Percentiles rank a stretch among this genome's conserved stretches.
These are phyloP conservation scores for Abscondita cerata DNA, from an alignment of 2,888 invertebrate species.

Conservation along the genomic window DNA sequence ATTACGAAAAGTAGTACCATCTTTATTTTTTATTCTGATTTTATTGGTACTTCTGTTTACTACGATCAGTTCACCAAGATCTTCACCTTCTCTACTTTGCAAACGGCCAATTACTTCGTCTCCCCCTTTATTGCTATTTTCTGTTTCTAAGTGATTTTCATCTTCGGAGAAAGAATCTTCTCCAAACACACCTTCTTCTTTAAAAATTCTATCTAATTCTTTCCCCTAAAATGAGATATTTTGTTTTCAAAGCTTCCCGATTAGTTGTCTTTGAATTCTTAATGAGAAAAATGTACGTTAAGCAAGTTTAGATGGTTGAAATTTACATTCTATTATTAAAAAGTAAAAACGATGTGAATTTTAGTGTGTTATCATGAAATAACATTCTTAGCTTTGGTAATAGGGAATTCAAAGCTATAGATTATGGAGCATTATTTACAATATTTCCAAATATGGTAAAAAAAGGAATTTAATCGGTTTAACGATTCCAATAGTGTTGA, in stretches of 20 bases:
- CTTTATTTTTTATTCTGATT: constrained; percentile 34
- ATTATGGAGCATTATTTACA: too few species aligned
- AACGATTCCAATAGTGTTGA: too few species aligned
- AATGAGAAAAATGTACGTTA: too few species aligned
- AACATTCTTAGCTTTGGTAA: too few species aligned
- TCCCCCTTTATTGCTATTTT: constrained; percentile 30
- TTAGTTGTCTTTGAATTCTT: too few species aligned
- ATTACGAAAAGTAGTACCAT: constrained; percentile 29
- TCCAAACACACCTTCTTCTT: constrained; percentile 74
- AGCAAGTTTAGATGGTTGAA: too few species aligned
- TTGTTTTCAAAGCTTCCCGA: too few species aligned
- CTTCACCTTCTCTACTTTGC: constrained; percentile 66
- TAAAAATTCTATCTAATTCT: constrained; percentile 75
- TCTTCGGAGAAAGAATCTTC: constrained; percentile 63
- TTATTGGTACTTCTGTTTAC: constrained; percentile 58
- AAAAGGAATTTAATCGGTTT: too few species aligned
- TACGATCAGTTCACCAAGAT: constrained; percentile 68
- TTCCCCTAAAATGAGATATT: constrained; percentile 69
- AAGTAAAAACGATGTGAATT: too few species aligned
- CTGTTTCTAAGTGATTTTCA: constrained; percentile 51
- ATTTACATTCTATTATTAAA: not conserved
- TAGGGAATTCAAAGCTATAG: too few species aligned
- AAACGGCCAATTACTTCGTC: constrained; percentile 71
- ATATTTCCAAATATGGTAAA: too few species aligned
- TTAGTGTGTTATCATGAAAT: too few species aligned